Percentiles rank a stretch among this genome's conserved stretches.
Conservation (phyloP, 2,113 vertebrate genomes). For the Peucedramus taeniatus region DNA sequence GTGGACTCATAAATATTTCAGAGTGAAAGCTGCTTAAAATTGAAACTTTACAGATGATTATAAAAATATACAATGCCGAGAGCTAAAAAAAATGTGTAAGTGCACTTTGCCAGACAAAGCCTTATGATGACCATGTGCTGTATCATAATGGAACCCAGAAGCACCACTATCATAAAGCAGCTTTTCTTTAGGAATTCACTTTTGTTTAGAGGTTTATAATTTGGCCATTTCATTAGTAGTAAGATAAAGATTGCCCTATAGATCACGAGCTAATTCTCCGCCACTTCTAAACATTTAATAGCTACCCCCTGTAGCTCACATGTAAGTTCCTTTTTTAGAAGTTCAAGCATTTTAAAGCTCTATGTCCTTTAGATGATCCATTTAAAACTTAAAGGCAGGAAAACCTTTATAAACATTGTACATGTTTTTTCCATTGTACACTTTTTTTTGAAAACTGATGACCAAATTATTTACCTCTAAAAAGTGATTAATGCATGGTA, state of each 20-base stretch:
- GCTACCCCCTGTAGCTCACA: neutral
- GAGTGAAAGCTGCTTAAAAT: neutral
- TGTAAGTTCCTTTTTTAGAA: neutral
- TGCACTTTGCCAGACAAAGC: conserved; percentile 19
- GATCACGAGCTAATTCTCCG: neutral
- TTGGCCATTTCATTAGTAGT: neutral
- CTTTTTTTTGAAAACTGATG: neutral
- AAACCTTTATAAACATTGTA: accelerated
- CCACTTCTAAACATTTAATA: neutral
- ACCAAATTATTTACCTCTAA: conserved; percentile 60
- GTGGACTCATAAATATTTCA: conserved; percentile 4
- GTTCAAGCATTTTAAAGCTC: neutral
- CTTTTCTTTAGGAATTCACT: conserved; percentile 24
- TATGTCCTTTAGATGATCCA: neutral
- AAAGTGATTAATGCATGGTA: conserved; percentile 44
- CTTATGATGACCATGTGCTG: conserved; percentile 67
- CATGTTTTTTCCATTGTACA: accelerated
- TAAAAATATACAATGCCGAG: neutral
- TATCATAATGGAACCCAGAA: conserved; percentile 49
- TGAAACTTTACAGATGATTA: neutral
- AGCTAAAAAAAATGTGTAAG: neutral
- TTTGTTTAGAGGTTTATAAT: conserved; percentile 34
- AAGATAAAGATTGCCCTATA: neutral
- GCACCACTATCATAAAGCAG: conserved; percentile 44
- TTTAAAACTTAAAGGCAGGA: neutral